Percentiles rank a stretch among this genome's conserved stretches.
phyloP scores from a whole-genome alignment of 2,888 invertebrate genomes.

The Xylota segnis region DNA sequence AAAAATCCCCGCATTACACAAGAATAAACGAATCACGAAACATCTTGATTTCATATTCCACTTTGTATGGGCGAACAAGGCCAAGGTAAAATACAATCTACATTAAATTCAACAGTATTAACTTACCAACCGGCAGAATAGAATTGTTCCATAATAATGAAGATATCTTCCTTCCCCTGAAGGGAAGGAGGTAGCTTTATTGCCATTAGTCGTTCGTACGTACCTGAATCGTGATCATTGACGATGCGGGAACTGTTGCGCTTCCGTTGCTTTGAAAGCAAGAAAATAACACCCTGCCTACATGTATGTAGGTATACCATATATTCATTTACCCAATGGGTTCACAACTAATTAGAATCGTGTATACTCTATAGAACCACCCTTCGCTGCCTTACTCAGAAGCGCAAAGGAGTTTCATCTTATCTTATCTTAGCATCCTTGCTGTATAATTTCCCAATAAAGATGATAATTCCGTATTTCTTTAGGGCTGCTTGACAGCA shows the following conservation, averaged over 20 bases:
- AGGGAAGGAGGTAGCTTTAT: constrained; percentile 55
- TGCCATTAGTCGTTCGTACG: constrained; percentile 52
- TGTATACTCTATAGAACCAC: constrained; percentile 31
- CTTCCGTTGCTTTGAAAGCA: constrained; percentile 38
- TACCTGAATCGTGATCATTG: constrained; percentile 65
- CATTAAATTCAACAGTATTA: constrained; percentile 67
- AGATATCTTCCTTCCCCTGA: constrained; percentile 59
- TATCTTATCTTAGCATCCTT: constrained; percentile 68
- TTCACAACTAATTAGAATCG: constrained; percentile 73
- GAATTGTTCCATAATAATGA: constrained; percentile 71
- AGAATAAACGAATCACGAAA: constrained; percentile 46
- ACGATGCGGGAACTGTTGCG: constrained; percentile 70
- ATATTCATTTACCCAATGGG: constrained; percentile 71
- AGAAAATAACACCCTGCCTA: constrained; percentile 33
- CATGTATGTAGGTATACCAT: constrained; percentile 46
- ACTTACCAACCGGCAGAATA: constrained; percentile 69
- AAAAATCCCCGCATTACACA: constrained; percentile 50
- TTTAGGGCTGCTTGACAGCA: constrained; percentile 63
- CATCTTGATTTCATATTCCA: constrained; percentile 70
- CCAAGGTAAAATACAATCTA: constrained; percentile 66
- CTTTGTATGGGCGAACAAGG: constrained; percentile 43
- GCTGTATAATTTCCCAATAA: constrained; percentile 73
- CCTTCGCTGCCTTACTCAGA: constrained; percentile 20
- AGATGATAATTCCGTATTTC: constrained; percentile 72
- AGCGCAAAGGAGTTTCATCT: constrained; percentile 61